Evolutionary conservation across 2,113 vertebrate species (phyloP), one percentile per base, ranked within the genome.

Genomic region (Tympanuchus pallidicinctus): DNA sequence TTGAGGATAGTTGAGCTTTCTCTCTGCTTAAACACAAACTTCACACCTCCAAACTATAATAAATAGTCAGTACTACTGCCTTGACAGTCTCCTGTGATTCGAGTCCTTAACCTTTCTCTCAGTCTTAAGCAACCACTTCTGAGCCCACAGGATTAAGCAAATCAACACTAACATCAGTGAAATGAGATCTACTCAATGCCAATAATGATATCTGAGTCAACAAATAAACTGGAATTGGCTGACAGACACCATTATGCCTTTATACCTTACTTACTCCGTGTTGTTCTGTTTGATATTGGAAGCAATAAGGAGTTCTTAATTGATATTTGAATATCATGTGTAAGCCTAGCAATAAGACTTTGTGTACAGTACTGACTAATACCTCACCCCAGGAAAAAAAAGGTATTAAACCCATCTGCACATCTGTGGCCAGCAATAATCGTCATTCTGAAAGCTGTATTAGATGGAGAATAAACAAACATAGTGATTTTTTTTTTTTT

Each of bases 361-460:
- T 11, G 3, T 47, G 32, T 82, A 40, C 28, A 64, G 38, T 64
- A 19, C 61, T 8, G 22, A 25, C 11, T 36, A 69, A 65, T 70
- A 3, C 1, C 36, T 75, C 91, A 75, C 17, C 36, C 5, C 50
- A 25, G 16, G 25, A 19, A 67, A 88, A 92, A 70, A 28, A 42
- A 92, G 11, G 16, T 43, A 43, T 43, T 7, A 81, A 87, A 34
- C 3, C 24, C 11, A 66, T 12, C 3, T 25, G 22, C 18, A 24
- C 7, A 5, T 36, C 45, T 0, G 0, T 18, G 48, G 47, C 7
- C 13, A 82, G 34, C 2, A 25, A 3, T 36, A 45, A 82, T 73
- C 28, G 8, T 30, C 43, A 52, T 19, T 34, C 56, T 45, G 54
- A 42, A 82, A 90, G 81, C 1, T 15, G 19, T 34, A 77, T 21